Conservation (phyloP, 1,140 invertebrate species). For the Scaptomyza hsui region DNA sequence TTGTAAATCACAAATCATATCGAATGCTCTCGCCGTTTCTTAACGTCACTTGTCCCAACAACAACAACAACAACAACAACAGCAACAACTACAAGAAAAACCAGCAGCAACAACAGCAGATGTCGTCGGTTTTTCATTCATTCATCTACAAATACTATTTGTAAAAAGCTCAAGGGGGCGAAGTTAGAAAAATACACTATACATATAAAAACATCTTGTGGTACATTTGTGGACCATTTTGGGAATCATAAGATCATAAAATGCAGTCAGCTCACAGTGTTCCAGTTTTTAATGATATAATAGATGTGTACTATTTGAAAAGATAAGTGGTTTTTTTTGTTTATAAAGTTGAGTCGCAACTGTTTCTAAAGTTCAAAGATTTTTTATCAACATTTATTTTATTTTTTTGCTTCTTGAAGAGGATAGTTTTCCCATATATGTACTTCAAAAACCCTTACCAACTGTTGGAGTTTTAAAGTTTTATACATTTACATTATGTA, state of each 20-base stretch:
- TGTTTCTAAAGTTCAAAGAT: too few species aligned
- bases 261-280: neutral
- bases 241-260: conserved; percentile 13
- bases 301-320: neutral
- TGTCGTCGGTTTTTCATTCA: conserved; percentile 55
- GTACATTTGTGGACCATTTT: conserved; percentile 21
- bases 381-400: too few species aligned
- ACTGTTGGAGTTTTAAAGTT: too few species aligned
- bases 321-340: neutral
- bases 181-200: neutral
- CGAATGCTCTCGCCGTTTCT: conserved; percentile 20
- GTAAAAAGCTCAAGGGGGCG: conserved; percentile 26
- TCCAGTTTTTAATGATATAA: neutral
- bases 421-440: too few species aligned
- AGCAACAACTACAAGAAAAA: too few species aligned
- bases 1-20: conserved; percentile 69
- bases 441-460: too few species aligned
- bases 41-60: conserved; percentile 42
- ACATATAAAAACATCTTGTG: conserved; percentile 23
- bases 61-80: conserved; percentile 6
- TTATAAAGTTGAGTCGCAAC: neutral
- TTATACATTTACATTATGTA: too few species aligned
- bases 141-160: conserved; percentile 9
- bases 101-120: conserved; percentile 37
- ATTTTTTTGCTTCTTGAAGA: too few species aligned